phyloP scores from a whole-genome alignment of 1,140 invertebrate genomes.

The Saccostrea echinata region DNA sequence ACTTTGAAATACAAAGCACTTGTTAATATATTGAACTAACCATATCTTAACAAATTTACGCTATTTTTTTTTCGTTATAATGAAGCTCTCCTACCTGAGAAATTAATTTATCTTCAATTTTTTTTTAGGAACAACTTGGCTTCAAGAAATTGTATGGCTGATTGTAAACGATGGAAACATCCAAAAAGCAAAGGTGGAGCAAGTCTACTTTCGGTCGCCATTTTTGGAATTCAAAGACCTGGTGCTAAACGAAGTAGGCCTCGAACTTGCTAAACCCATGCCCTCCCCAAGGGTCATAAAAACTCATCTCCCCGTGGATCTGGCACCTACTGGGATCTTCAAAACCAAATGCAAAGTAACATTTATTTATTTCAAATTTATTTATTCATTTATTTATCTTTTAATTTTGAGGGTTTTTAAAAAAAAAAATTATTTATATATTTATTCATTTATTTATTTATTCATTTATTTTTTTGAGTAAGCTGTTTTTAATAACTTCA shows the following conservation, averaged over 20 bases:
- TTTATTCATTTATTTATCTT: not conserved
- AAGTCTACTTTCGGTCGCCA: constrained; percentile 83
- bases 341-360: constrained; percentile 68
- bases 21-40: too few species aligned
- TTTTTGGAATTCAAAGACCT: constrained; percentile 82
- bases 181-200: constrained; percentile 85
- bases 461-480: too few species aligned
- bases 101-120: not conserved
- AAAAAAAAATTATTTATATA: constrained; percentile 10
- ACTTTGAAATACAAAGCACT: too few species aligned
- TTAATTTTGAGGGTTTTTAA: too few species aligned
- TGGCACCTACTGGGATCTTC: constrained; percentile 65
- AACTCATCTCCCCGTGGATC: constrained; percentile 70
- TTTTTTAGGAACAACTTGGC: constrained; percentile 89
- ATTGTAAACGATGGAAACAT: constrained; percentile 88
- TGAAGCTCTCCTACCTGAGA: too few species aligned
- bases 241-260: constrained; percentile 73
- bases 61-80: too few species aligned
- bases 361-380: not conserved
- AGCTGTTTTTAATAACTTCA: too few species aligned
- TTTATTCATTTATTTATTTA: not conserved
- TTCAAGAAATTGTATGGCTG: constrained; percentile 93
- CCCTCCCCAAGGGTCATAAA: constrained; percentile 75
- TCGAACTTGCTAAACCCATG: constrained; percentile 72
- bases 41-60: too few species aligned